Percentiles rank a stretch among this genome's conserved stretches.
These are phyloP conservation scores for Trichosurus vulpecula DNA, from an alignment of 2,797 vertebrate species.

Conservation along the genomic window DNA sequence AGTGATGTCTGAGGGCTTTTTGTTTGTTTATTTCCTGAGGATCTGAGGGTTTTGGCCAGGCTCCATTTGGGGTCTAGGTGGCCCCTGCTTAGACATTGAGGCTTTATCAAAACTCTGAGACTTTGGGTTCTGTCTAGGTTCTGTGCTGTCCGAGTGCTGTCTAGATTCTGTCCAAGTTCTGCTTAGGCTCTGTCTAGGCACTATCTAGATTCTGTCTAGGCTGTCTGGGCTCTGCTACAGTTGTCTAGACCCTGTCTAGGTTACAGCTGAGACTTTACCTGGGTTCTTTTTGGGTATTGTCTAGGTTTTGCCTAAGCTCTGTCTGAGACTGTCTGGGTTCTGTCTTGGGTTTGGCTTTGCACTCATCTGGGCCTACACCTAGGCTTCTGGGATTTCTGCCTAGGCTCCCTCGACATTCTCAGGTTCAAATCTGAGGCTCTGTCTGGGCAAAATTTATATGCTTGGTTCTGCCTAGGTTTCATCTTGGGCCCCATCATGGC, in stretches of 20 bases:
- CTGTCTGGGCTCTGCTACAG: constrained; percentile 30
- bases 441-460: too few relatives aligned
- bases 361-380: not conserved
- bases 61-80: not conserved
- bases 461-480: too few relatives aligned
- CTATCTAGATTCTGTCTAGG: constrained; percentile 16
- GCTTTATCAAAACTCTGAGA: not conserved
- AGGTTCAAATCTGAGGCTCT: not conserved
- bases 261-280: constrained; percentile 17
- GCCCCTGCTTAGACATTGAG: not conserved
- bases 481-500: too few relatives aligned
- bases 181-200: constrained; percentile 49
- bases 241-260: constrained; percentile 6
- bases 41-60: not conserved
- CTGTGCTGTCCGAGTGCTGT: not conserved
- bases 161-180: constrained; percentile 21
- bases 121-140: not conserved
- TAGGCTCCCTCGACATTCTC: not conserved
- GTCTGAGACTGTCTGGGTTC: not conserved
- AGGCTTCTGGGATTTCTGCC: not conserved
- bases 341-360: not conserved
- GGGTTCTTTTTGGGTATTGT: constrained; percentile 17
- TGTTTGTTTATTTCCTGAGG: not conserved
- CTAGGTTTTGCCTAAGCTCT: not conserved
- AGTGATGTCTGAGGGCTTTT: not conserved